Evolutionary conservation across 2,797 vertebrate genomes (phyloP), one percentile per base, ranked within the genome.

Genomic region (Sebastolobus alascanus): DNA sequence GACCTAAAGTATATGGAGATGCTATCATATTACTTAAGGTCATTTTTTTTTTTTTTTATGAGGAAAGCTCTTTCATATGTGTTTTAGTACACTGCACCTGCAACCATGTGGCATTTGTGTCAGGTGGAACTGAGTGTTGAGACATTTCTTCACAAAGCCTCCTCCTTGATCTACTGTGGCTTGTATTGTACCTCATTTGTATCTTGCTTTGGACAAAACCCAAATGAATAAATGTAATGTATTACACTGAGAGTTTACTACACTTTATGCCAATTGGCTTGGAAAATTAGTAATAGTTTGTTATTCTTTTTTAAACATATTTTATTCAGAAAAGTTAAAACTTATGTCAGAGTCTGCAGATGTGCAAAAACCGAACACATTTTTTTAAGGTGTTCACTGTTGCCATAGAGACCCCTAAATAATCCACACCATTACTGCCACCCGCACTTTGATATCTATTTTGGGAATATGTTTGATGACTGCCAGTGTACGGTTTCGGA

Each of bases 361-460:
- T 64, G 12, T 22, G 18, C 2, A 12, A 13, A 63, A 63, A 37
- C 6, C 14, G 40, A 73, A 71, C 37, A 6, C 0, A 14, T 72
- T 60, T 58, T 71, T 50, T 68, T 3, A 79, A 73, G 70, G 70
- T 61, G 64, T 58, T 60, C 40, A 71, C 29, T 22, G 54, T 67
- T 68, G 31, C 60, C 20, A 43, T 18, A 29, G 71, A 68, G 16
- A 64, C n/a, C 31, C 35, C 5, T 77, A 68, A 80, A 83, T 83
- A 85, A 75, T 63, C 38, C 22, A 35, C 20, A 18, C 66, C 60
- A 46, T 75, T 40, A 27, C 73, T 29, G 58, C 72, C 33, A 25
- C 33, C 40, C 8, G 25, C 52, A 58, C 77, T 68, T 63, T 73
- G 33, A 83, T 80, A 37, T 79, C 68, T 87, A 80, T 84, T 83